Conservation (phyloP, 2,888 invertebrate species). For the Schizaphis graminum region DNA sequence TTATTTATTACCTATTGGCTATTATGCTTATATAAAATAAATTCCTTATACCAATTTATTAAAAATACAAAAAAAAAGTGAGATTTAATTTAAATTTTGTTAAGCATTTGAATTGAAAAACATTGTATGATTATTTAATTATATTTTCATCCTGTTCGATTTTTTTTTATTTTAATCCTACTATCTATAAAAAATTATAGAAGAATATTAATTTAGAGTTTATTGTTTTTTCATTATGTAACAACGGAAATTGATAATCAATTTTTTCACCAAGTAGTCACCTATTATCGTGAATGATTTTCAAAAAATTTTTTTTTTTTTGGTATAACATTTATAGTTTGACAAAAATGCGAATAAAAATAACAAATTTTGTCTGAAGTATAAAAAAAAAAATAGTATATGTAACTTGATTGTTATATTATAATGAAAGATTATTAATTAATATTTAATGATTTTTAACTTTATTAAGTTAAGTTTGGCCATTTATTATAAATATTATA, state of each 20-base stretch:
- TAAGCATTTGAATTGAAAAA: neutral
- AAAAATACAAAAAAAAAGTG: neutral
- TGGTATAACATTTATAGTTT: too few species aligned
- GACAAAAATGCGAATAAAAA: neutral
- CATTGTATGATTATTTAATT: constrained; percentile 34
- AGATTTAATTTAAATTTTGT: neutral
- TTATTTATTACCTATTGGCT: too few species aligned
- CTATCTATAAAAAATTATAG: neutral
- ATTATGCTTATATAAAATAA: neutral
- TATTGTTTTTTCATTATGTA: constrained; percentile 14
- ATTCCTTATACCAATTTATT: constrained; percentile 6
- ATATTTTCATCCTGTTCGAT: neutral
- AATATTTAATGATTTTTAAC: neutral
- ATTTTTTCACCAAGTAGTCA: neutral
- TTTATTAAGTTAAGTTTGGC: neutral
- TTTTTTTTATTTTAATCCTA: neutral
- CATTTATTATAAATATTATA: too few species aligned
- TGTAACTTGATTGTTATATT: neutral
- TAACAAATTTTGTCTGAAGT: neutral
- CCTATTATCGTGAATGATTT: neutral
- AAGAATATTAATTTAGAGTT: constrained; percentile 31
- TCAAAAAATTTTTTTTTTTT: neutral
- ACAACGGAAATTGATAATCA: constrained; percentile 52
- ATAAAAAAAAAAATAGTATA: neutral
- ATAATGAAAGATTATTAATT: neutral